A percentile compares a stretch with the other conserved stretches of the same genome.
These are phyloP conservation scores for Caenorhabditis latens DNA, from an alignment of 1,140 invertebrate species.

Conservation along the genomic window DNA sequence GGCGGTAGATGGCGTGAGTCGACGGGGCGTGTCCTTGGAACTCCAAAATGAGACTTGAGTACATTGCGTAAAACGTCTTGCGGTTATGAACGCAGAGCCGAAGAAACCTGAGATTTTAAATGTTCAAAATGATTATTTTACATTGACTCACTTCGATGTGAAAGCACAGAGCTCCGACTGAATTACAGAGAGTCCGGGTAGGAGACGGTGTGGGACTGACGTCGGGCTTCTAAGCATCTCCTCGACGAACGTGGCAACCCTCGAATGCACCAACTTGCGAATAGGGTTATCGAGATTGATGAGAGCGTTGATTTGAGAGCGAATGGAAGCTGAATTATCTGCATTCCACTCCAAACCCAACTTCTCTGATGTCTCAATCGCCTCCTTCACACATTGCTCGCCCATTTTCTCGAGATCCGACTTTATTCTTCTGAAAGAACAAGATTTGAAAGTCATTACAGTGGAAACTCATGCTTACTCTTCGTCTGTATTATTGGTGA, in stretches of 20 bases:
- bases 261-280: slow-evolving; percentile 19
- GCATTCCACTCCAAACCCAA: background rate
- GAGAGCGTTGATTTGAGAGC: slow-evolving; percentile 22
- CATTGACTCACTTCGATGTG: slow-evolving; percentile 32
- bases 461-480: background rate
- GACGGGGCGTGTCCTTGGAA: slow-evolving; percentile 17
- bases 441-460: background rate
- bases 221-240: slow-evolving; percentile 54
- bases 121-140: background rate
- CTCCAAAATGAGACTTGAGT: slow-evolving; percentile 12
- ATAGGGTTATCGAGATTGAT: slow-evolving; percentile 4
- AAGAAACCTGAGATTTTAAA: slow-evolving; percentile 27
- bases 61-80: slow-evolving; percentile 34
- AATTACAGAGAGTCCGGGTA: slow-evolving; percentile 57
- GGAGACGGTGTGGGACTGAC: slow-evolving; percentile 34
- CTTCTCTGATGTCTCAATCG: background rate
- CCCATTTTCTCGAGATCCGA: slow-evolving; percentile 12
- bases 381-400: slow-evolving; percentile 51
- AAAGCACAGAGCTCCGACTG: slow-evolving; percentile 54
- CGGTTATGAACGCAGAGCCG: slow-evolving; percentile 56
- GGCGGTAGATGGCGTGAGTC: background rate
- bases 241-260: slow-evolving; percentile 49
- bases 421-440: background rate
- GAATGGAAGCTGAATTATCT: slow-evolving; percentile 11
- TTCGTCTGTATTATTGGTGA: slow-evolving; percentile 49